Evolutionary conservation across 2,888 invertebrate species (phyloP).

Genomic region (Mesorhabditis sp.): DNA sequence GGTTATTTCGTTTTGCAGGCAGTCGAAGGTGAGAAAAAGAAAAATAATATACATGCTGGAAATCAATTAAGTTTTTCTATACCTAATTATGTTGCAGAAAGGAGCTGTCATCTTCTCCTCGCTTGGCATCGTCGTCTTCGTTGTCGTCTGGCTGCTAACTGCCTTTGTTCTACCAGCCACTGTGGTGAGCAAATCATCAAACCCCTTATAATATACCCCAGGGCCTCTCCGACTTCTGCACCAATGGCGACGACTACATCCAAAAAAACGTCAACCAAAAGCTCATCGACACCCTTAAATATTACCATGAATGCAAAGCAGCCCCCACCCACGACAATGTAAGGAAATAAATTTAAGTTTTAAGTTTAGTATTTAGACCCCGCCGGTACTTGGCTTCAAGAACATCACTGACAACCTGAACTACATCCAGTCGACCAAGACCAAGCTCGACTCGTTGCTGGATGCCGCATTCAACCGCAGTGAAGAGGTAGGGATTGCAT

Average conservation of each 20-base stretch:
- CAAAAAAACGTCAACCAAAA: constrained; percentile 27
- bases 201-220: constrained; percentile 13
- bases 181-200: constrained; percentile 32
- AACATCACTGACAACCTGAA: constrained; percentile 31
- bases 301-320: constrained; percentile 39
- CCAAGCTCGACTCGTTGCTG: constrained; percentile 41
- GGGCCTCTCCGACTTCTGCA: constrained; percentile 49
- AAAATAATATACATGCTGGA: neutral
- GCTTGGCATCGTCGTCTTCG: constrained; percentile 53
- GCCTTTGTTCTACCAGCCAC: constrained; percentile 44
- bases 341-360: neutral
- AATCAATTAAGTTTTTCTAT: neutral
- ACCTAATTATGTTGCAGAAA: constrained; percentile 13
- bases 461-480: constrained; percentile 43
- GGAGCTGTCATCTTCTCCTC: constrained; percentile 54
- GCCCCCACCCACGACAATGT: constrained; percentile 36
- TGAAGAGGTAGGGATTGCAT: constrained; percentile 24
- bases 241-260: constrained; percentile 40
- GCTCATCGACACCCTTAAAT: constrained; percentile 41
- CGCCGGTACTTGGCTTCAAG: constrained; percentile 16
- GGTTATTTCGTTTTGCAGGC: constrained; percentile 52
- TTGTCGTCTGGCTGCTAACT: constrained; percentile 47
- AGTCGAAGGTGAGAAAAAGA: constrained; percentile 33
- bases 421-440: constrained; percentile 33
- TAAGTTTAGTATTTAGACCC: constrained; percentile 7